These are phyloP conservation scores for Pachycephus smyrnensis DNA, from an alignment of 2,888 invertebrate species.

Conservation along the genomic window DNA sequence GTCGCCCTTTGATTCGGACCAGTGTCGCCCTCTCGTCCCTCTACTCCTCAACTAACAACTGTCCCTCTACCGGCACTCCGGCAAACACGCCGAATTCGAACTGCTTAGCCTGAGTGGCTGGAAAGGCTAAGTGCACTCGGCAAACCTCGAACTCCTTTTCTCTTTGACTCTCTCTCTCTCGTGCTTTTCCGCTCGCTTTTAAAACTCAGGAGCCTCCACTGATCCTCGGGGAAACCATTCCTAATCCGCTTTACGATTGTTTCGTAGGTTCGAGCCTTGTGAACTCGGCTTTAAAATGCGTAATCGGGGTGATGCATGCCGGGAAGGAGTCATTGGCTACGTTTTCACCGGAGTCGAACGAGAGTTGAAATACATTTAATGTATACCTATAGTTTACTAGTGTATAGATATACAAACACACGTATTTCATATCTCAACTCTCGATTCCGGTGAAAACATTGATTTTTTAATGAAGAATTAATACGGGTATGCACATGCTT, in stretches of 20 bases:
- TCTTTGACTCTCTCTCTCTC: constrained; percentile 8
- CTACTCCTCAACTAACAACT: constrained; percentile 13
- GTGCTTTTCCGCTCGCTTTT: background rate
- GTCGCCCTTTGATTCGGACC: constrained; percentile 7
- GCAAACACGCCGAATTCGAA: constrained; percentile 20
- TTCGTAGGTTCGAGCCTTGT: background rate
- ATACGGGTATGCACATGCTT: background rate
- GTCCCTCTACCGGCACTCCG: constrained; percentile 1
- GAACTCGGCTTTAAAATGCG: background rate
- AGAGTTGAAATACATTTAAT: background rate
- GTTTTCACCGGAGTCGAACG: background rate
- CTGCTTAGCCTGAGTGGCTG: constrained; percentile 21
- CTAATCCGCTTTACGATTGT: background rate
- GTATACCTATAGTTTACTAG: background rate
- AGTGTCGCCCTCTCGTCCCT: constrained; percentile 3
- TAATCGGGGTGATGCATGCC: background rate
- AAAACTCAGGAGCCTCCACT: background rate
- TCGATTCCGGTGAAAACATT: background rate
- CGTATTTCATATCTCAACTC: background rate
- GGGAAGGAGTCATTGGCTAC: background rate
- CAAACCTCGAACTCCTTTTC: constrained; percentile 6
- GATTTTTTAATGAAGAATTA: background rate
- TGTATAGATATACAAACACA: background rate
- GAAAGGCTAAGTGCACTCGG: constrained; percentile 17
- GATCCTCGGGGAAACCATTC: background rate